A percentile compares a stretch with the other conserved stretches of the same genome.
Conservation (phyloP, 1,140 invertebrate genomes). For the Physella acuta region DNA sequence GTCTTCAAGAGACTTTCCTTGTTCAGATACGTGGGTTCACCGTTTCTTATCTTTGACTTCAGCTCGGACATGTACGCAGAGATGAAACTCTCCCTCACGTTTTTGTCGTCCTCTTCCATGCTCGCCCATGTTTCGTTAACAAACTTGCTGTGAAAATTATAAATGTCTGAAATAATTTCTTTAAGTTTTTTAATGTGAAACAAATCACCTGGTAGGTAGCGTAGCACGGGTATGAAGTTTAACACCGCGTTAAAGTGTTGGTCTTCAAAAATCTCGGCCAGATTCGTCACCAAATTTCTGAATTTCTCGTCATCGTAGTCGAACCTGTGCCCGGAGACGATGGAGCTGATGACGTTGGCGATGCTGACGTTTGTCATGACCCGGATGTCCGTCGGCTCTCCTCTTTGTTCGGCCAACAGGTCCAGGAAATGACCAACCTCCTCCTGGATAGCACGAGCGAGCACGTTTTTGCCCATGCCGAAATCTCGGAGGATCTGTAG, state of each 20-base stretch:
- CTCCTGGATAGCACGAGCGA: conserved; percentile 71
- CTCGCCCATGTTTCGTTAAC: background rate
- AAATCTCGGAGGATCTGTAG: conserved; percentile 72
- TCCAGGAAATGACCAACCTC: conserved; percentile 46
- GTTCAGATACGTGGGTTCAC: conserved; percentile 24
- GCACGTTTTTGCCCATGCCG: conserved; percentile 39
- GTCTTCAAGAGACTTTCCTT: conserved; percentile 27
- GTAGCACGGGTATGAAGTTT: conserved; percentile 34
- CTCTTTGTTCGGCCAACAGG: conserved; percentile 5
- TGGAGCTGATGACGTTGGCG: conserved; percentile 87
- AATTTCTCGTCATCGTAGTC: conserved; percentile 59
- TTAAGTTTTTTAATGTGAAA: conserved; percentile 25
- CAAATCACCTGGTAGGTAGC: conserved; percentile 37
- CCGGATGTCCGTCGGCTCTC: conserved; percentile 8
- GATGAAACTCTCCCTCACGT: background rate
- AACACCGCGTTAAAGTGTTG: conserved; percentile 1
- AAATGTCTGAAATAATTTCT: conserved; percentile 5
- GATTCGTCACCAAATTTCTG: conserved; percentile 19
- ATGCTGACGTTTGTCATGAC: conserved; percentile 65
- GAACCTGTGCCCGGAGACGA: conserved; percentile 88
- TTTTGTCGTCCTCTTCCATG: too few species aligned
- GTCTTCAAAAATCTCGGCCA: conserved; percentile 12
- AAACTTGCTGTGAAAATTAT: background rate
- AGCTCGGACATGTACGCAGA: background rate
- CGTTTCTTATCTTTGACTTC: conserved; percentile 1